Base-by-base conservation (phyloP, 2,888 invertebrate genomes). In the Cephus sareptanus region DNA sequence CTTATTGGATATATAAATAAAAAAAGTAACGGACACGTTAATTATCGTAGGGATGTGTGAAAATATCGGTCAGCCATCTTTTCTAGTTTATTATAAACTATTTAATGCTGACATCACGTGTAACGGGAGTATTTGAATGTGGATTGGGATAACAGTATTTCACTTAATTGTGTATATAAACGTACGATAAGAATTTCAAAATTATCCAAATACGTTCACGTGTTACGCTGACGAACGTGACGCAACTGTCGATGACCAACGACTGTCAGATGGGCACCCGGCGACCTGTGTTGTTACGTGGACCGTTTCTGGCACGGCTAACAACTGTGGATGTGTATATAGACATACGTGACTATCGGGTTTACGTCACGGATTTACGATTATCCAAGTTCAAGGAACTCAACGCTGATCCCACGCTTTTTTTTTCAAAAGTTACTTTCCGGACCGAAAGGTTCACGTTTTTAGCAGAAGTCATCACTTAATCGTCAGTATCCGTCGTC, bases 301-400 rank as follows among this genome's bases (percentile, higher is more conserved):
- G 56, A 56, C 71, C 71, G 71, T 71, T 71, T 34, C 34, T 71
- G 71, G 56, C 56, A 56, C 56, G 56, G 23, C 9, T 56, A 56
- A 23, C 56, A 23, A 56, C 56, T 23, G 56, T 56, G 23, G 56
- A 56, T 23, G 23, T 56, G 15, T 40, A 40, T 40, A 23, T 56
- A 56, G 56, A 56, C 56, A 56, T 56, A 56, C 23, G 23, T 23
- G 2, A 15, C 23, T 56, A 56, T 56, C 56, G 23, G 23, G 2
- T 56, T 56, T 56, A 71, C 31, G 71, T 71, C 71, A 33, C 71
- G 71, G 71, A 71, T 56, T 35, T 23, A 33, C 35, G 74, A 34
- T 33, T 13, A 35, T 34, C 35, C 74, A 74, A 34, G 74, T 74
- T 74, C 74, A 74, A 74, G 74, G 35, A 74, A 74, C 74, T n/a